phyloP scores from a whole-genome alignment of 1,140 invertebrate genomes.

The Drosophila obscura region DNA sequence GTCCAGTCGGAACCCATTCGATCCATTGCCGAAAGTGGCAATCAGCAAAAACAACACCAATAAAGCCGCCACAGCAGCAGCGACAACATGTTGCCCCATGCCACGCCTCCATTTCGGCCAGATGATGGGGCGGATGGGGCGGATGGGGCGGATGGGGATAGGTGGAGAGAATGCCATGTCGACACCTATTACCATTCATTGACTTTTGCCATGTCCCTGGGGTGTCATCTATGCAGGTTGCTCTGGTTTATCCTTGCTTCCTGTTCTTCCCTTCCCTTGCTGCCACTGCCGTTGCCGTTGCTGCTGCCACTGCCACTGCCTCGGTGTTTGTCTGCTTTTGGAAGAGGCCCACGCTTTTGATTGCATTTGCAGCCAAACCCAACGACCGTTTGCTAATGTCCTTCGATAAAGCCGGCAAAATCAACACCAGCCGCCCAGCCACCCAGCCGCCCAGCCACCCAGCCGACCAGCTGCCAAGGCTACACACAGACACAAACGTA shows the following conservation, averaged over 20 bases:
- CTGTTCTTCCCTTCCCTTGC: background rate
- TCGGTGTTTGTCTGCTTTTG: conserved; percentile 30
- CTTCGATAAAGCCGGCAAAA: conserved; percentile 81
- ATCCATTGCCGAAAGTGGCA: conserved; percentile 77
- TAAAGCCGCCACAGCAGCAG: conserved; percentile 58
- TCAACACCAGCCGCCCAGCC: conserved; percentile 62
- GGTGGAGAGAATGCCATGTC: conserved; percentile 60
- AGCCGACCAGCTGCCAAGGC: conserved; percentile 10
- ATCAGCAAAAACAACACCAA: conserved; percentile 79
- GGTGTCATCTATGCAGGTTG: conserved; percentile 83
- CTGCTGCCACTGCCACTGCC: conserved; percentile 1
- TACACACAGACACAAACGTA: too few relatives aligned
- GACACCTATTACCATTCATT: conserved; percentile 82
- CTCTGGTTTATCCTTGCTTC: conserved; percentile 61
- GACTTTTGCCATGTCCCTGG: conserved; percentile 81
- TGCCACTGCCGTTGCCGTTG: conserved; percentile 13
- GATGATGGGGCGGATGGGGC: background rate
- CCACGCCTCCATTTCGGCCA: conserved; percentile 35
- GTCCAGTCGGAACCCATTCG: conserved; percentile 48
- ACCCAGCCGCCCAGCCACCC: conserved; percentile 41
- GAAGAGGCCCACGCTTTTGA: conserved; percentile 63
- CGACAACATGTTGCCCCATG: conserved; percentile 15
- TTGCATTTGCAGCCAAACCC: conserved; percentile 77
- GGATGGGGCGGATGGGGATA: background rate
- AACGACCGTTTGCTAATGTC: conserved; percentile 80